Base-by-base conservation (phyloP, 2,113 vertebrate species). In the Prietella phreatophila region DNA sequence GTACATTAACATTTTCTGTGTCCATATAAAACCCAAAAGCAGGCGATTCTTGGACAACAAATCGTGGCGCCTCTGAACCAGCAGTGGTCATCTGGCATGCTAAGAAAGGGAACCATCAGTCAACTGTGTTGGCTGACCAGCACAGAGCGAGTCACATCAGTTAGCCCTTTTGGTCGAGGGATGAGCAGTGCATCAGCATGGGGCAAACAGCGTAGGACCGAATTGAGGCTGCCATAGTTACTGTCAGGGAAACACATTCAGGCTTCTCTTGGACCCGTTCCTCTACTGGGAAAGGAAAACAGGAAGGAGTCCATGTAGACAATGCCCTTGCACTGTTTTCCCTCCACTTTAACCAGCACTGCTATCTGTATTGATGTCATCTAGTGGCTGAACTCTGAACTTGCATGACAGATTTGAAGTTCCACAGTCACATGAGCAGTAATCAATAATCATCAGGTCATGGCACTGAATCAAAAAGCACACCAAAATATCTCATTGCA, bases 231-330 rank as follows among this genome's bases (percentile, higher is more conserved):
- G 47, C 92, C 94, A 95, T 95, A 94, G 95, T 93, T 93, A 95
- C 94, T 89, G 88, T 93, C 92, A 89, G 36, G 91, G 88, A 89
- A 94, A 95, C 90, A 85, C 92, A 95, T 93, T 94, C 92, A 94
- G 92, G 91, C 92, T 92, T 86, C 89, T 92, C 86, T 91, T 87
- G 89, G 92, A 91, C 86, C 85, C 27, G 88, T 91, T 92, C 91
- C 92, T 85, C 89, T 90, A 91, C 92, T 95, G 94, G 92, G 94
- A 94, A 94, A 94, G 91, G 86, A 95, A 95, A 95, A 95, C 94
- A 93, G 93, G 94, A 94, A 94, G 93, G 93, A 86, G 90, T 92
- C 91, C 91, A 87, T 71, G 86, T 83, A 88, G 92, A 88, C 91
- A 92, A 91, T 88, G 85, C 75, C 83, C 47, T 78, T 19, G 39